phyloP scores from a whole-genome alignment of 2,113 vertebrate genomes.

The Clarias batrachus region DNA sequence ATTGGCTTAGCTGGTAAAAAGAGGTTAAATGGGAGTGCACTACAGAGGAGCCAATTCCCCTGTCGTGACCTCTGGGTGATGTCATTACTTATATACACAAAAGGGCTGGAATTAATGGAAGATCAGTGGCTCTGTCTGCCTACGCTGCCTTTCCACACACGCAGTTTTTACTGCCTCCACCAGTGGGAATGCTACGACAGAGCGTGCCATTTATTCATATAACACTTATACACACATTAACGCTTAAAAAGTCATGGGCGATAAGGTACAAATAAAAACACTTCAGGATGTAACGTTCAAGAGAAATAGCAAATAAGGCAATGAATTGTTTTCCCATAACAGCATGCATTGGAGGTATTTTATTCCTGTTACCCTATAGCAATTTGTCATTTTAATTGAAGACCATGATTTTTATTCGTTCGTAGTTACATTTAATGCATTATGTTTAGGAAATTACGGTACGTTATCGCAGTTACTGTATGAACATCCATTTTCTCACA shows the following conservation, averaged over 20 bases:
- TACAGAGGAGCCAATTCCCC: constrained; percentile 51
- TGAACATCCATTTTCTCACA: neutral
- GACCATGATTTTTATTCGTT: neutral
- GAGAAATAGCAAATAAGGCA: too few species aligned
- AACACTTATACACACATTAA: neutral
- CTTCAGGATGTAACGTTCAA: neutral
- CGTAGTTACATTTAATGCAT: neutral
- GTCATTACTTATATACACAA: constrained; percentile 54
- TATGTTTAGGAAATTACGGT: too few species aligned
- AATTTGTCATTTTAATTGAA: neutral
- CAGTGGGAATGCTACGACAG: neutral
- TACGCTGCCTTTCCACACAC: constrained; percentile 9
- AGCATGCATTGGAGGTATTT: neutral
- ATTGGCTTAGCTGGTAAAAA: constrained; percentile 49
- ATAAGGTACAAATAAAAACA: neutral
- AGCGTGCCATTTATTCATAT: neutral
- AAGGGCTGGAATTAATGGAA: constrained; percentile 51
- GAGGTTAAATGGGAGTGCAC: constrained; percentile 54
- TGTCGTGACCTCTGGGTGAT: constrained; percentile 48
- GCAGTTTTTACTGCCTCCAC: constrained; percentile 15
- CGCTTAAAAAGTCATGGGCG: neutral
- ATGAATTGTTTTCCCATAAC: neutral
- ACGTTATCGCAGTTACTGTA: neutral
- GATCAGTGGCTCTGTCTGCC: constrained; percentile 24
- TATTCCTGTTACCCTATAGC: neutral